These are phyloP conservation scores for Heliconius hortense DNA, from an alignment of 2,888 invertebrate genomes.

Conservation along the genomic window DNA sequence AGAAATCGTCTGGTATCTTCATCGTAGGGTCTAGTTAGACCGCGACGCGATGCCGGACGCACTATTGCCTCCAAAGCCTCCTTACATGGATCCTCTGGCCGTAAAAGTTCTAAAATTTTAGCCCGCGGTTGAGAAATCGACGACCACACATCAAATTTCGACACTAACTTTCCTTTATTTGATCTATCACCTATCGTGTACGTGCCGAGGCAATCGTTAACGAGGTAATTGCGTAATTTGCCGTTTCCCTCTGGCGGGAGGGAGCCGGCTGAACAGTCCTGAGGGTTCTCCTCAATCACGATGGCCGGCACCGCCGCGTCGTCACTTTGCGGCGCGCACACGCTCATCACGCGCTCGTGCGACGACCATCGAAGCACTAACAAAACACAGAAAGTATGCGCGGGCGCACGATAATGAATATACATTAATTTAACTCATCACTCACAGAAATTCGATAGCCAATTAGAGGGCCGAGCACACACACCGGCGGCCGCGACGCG, in stretches of 20 bases:
- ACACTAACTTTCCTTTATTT: constrained; percentile 63
- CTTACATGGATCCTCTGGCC: constrained; percentile 68
- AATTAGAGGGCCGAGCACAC: constrained; percentile 38
- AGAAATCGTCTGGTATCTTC: constrained; percentile 72
- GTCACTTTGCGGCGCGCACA: constrained; percentile 46
- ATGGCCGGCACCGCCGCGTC: constrained; percentile 52
- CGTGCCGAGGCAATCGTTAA: constrained; percentile 65
- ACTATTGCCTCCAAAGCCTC: constrained; percentile 74
- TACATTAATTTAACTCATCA: constrained; percentile 41
- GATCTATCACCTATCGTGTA: constrained; percentile 69
- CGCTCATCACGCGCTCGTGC: constrained; percentile 60
- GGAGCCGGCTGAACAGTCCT: constrained; percentile 55
- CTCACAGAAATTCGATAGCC: constrained; percentile 29
- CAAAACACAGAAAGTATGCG: constrained; percentile 46
- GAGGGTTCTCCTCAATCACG: constrained; percentile 61
- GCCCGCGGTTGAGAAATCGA: constrained; percentile 66
- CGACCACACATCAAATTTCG: constrained; percentile 65
- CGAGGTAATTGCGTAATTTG: constrained; percentile 65
- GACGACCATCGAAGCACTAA: constrained; percentile 55
- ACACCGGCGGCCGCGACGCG: constrained; percentile 40
- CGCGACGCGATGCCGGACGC: constrained; percentile 66
- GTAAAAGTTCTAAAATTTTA: constrained; percentile 68
- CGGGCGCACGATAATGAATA: constrained; percentile 41
- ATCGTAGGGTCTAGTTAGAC: constrained; percentile 65
- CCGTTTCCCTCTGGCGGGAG: constrained; percentile 69